A percentile compares a stretch with the other conserved stretches of the same genome.
phyloP scores from a whole-genome alignment of 2,888 invertebrate species.

The Sinotaia quadrata region DNA sequence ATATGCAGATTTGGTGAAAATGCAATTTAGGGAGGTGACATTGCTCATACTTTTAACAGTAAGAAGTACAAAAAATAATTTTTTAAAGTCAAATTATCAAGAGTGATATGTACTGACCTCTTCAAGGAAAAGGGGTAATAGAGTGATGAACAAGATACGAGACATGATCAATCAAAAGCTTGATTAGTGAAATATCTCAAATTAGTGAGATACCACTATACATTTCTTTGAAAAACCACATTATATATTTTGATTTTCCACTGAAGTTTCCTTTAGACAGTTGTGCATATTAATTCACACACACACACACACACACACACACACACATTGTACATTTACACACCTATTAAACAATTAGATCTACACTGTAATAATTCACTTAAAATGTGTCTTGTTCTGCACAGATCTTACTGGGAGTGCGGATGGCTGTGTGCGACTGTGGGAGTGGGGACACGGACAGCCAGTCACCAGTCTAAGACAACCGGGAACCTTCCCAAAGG shows the following conservation, averaged over 20 bases:
- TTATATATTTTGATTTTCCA: conserved; percentile 7
- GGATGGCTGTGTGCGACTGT: conserved; percentile 82
- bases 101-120: too few relatives aligned
- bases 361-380: background rate
- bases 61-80: too few relatives aligned
- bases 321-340: background rate
- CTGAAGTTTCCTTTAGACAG: background rate
- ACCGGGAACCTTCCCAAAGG: conserved; percentile 74
- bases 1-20: too few relatives aligned
- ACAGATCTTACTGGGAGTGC: conserved; percentile 87
- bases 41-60: too few relatives aligned
- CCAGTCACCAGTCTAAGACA: conserved; percentile 64
- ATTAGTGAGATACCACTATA: too few relatives aligned
- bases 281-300: background rate
- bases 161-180: too few relatives aligned
- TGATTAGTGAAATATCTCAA: too few relatives aligned
- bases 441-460: conserved; percentile 94
- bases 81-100: too few relatives aligned
- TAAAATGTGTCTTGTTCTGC: background rate
- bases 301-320: background rate
- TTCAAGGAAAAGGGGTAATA: too few relatives aligned
- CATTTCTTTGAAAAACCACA: too few relatives aligned
- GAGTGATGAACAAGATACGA: too few relatives aligned
- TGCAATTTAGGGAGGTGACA: too few relatives aligned
- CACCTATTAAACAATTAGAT: background rate